These are phyloP conservation scores for Litoditis marina DNA, from an alignment of 2,888 invertebrate species.

Conservation along the genomic window DNA sequence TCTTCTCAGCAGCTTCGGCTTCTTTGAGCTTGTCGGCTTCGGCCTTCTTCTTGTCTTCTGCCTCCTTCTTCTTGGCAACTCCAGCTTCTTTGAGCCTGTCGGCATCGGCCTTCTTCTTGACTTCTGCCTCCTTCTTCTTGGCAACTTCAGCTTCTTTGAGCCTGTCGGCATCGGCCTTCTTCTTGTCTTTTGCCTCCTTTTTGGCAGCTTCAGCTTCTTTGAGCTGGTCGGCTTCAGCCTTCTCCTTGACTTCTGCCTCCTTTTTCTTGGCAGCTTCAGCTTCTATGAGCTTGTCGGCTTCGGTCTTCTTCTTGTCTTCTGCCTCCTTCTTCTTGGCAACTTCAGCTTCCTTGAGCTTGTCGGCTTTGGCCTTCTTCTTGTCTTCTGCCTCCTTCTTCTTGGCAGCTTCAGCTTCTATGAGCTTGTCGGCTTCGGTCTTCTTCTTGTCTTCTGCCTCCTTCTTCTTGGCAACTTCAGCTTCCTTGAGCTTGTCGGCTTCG, in stretches of 20 bases:
- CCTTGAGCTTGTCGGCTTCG: not conserved
- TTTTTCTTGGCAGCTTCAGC: constrained; percentile 2
- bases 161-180: not conserved
- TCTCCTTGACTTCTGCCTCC: not conserved
- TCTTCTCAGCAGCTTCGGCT: not conserved
- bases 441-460: constrained; percentile 5
- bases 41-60: too few species aligned
- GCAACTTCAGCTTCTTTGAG: constrained; percentile 6
- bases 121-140: not conserved
- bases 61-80: too few species aligned
- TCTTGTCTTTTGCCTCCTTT: not conserved
- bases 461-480: constrained; percentile 1
- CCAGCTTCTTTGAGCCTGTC: too few species aligned
- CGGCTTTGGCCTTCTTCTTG: constrained; percentile 4
- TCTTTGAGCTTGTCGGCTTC: too few species aligned
- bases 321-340: not conserved
- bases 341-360: constrained; percentile 4
- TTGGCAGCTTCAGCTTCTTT: not conserved
- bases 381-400: not conserved
- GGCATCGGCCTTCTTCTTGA: too few species aligned
- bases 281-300: constrained; percentile 1
- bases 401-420: constrained; percentile 6
- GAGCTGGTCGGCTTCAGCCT: not conserved
- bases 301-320: not conserved
- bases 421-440: constrained; percentile 10